A percentile compares a stretch with the other conserved stretches of the same genome.
These are phyloP conservation scores for Rhinogobius similis DNA, from an alignment of 2,113 vertebrate species.

Conservation along the genomic window DNA sequence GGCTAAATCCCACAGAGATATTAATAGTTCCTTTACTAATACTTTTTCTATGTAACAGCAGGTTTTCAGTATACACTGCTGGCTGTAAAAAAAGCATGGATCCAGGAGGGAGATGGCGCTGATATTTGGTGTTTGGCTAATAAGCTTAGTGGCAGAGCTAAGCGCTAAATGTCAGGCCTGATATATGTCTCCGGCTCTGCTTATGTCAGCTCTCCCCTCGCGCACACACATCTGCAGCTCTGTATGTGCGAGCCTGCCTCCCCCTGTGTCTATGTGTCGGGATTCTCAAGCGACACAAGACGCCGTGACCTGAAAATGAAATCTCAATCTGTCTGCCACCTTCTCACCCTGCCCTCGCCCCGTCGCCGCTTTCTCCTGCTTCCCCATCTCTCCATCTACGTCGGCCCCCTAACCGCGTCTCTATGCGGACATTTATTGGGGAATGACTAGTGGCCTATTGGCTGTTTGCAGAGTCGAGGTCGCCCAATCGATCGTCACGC, in stretches of 20 bases:
- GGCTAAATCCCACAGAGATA: too few relatives aligned
- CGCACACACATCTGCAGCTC: constrained; percentile 37
- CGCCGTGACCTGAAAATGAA: constrained; percentile 77
- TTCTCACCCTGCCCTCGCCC: constrained; percentile 44
- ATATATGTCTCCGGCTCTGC: constrained; percentile 75
- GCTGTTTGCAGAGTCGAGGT: constrained; percentile 63
- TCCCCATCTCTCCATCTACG: background rate
- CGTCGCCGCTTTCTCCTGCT: background rate
- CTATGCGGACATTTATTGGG: constrained; percentile 56
- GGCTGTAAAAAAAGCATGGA: background rate
- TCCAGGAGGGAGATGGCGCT: constrained; percentile 64
- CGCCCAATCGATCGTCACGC: constrained; percentile 59
- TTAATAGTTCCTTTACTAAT: too few relatives aligned
- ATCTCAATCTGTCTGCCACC: constrained; percentile 71
- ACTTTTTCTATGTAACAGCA: background rate
- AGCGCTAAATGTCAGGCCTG: constrained; percentile 77
- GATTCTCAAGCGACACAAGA: constrained; percentile 72
- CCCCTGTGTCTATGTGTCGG: constrained; percentile 53
- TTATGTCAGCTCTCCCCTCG: constrained; percentile 69
- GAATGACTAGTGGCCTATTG: constrained; percentile 64
- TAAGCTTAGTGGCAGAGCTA: constrained; percentile 74
- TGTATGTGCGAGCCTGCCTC: constrained; percentile 43
- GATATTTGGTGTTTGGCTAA: constrained; percentile 77
- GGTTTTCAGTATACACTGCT: background rate
- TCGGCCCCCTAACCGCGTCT: constrained; percentile 13